Conservation (phyloP, 2,888 invertebrate species). For the Dysmachus trigonus region DNA sequence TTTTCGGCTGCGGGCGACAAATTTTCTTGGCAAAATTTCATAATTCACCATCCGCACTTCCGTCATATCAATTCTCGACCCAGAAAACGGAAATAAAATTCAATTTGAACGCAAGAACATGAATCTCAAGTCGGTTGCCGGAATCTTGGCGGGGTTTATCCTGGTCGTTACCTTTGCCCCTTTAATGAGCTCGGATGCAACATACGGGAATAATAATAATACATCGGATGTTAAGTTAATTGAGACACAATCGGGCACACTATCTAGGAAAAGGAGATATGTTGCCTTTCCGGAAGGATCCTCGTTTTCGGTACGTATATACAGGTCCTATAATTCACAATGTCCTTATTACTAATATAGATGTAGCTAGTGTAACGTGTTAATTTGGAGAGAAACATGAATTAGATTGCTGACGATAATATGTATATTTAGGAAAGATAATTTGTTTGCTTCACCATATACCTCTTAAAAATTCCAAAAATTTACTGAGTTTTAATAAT, state of each 20-base stretch:
- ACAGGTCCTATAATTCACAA: neutral
- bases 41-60: neutral
- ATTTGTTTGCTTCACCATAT: too few relatives aligned
- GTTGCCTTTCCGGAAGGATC: conserved; percentile 69
- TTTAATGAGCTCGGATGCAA: neutral
- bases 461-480: too few relatives aligned
- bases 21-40: neutral
- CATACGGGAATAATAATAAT: neutral
- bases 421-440: too few relatives aligned
- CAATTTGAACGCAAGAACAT: neutral
- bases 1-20: neutral
- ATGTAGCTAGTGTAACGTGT: too few relatives aligned
- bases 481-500: too few relatives aligned
- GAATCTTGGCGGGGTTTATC: neutral
- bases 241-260: neutral
- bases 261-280: conserved; percentile 59
- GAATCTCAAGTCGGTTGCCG: neutral
- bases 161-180: neutral
- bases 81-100: neutral
- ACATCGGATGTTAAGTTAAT: neutral
- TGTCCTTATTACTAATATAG: too few relatives aligned
- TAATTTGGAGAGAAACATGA: too few relatives aligned
- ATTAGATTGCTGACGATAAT: too few relatives aligned
- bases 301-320: conserved; percentile 65
- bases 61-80: neutral